Conservation (phyloP, 2,888 invertebrate species). For the Synergus gifuensis region DNA sequence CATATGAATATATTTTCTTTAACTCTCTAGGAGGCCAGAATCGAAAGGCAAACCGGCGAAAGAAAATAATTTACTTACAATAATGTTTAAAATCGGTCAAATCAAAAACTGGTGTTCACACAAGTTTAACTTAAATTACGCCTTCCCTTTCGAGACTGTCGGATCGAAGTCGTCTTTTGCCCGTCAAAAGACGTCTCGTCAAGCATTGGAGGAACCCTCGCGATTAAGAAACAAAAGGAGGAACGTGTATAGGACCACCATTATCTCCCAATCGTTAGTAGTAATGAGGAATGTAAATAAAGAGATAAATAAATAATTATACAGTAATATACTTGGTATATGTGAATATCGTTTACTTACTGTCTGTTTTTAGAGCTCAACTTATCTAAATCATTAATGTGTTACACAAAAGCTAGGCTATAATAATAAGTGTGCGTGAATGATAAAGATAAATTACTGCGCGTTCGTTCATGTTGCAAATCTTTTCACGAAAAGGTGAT, state of each 20-base stretch:
- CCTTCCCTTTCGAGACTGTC: slow-evolving; percentile 45
- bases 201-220: slow-evolving; percentile 48
- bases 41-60: slow-evolving; percentile 15
- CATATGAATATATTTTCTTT: slow-evolving; percentile 1
- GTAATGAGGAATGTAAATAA: slow-evolving; percentile 59
- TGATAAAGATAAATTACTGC: slow-evolving; percentile 62
- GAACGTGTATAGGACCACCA: slow-evolving; percentile 59
- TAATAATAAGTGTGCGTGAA: slow-evolving; percentile 37
- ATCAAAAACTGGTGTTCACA: neutral
- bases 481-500: slow-evolving; percentile 53
- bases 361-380: slow-evolving; percentile 71
- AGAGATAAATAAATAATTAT: slow-evolving; percentile 56
- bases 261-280: slow-evolving; percentile 62
- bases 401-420: slow-evolving; percentile 72
- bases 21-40: slow-evolving; percentile 16
- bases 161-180: slow-evolving; percentile 52
- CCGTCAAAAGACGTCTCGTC: slow-evolving; percentile 50
- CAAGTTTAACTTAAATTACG: neutral
- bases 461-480: slow-evolving; percentile 67
- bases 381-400: slow-evolving; percentile 71
- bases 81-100: neutral
- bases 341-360: slow-evolving; percentile 75
- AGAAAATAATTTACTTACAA: neutral
- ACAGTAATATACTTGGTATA: slow-evolving; percentile 68
- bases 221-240: slow-evolving; percentile 51